These are phyloP conservation scores for Mustela lutreola DNA, from an alignment of 2,113 vertebrate species.

Conservation along the genomic window DNA sequence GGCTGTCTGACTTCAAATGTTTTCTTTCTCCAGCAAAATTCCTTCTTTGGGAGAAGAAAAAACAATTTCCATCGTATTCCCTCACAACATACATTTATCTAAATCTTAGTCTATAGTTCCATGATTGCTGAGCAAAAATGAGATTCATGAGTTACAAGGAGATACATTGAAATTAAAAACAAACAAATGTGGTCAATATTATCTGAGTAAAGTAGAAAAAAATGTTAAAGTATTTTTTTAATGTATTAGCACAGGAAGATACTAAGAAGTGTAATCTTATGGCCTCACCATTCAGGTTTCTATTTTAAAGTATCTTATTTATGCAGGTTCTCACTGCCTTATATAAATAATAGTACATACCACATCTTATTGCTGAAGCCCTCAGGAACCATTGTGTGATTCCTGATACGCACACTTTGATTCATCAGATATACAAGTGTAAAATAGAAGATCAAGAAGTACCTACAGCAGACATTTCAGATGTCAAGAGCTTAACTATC, in stretches of 20 bases:
- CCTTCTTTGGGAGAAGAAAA: background rate
- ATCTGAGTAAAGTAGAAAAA: background rate
- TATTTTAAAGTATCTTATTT: background rate
- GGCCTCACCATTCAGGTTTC: background rate
- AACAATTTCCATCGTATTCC: background rate
- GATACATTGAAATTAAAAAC: background rate
- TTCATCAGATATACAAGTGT: slow-evolving; percentile 71
- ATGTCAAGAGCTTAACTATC: slow-evolving; percentile 82
- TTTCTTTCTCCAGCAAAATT: background rate
- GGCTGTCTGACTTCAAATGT: background rate
- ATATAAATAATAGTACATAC: slow-evolving; percentile 76
- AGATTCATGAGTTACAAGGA: background rate
- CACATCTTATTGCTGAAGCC: slow-evolving; percentile 72
- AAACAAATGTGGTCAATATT: background rate
- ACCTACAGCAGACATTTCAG: slow-evolving; percentile 81
- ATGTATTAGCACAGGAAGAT: background rate
- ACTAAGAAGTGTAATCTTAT: background rate
- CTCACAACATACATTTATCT: background rate
- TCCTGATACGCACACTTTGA: slow-evolving; percentile 82
- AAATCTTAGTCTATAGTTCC: background rate
- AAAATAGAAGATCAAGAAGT: slow-evolving; percentile 83
- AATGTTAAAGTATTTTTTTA: background rate
- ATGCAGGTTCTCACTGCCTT: background rate
- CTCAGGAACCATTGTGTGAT: slow-evolving; percentile 69
- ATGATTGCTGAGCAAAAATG: background rate